phyloP scores from a whole-genome alignment of 2,888 invertebrate species.

The Rugalucina vietnamica region DNA sequence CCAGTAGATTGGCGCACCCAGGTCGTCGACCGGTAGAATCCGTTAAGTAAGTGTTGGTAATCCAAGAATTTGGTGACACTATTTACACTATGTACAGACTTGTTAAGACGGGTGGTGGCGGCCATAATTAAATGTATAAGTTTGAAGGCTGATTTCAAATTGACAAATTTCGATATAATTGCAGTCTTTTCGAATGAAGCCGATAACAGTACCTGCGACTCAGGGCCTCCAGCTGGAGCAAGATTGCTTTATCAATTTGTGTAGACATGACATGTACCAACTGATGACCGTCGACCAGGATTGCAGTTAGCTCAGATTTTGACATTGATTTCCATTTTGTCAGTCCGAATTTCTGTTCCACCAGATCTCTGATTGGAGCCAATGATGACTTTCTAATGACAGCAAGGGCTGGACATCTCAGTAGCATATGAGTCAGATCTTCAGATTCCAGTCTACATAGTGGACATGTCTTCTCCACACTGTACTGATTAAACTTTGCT shows the following conservation, averaged over 20 bases:
- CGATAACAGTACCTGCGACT: conserved; percentile 2
- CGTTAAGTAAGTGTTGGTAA: not conserved
- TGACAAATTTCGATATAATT: not conserved
- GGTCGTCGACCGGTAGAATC: not conserved
- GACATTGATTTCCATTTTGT: not conserved
- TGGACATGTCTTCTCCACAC: not conserved
- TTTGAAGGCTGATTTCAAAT: not conserved
- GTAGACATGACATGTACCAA: not conserved
- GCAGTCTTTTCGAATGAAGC: not conserved
- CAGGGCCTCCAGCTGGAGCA: conserved; percentile 1
- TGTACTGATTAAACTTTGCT: not conserved
- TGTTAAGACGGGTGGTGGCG: not conserved
- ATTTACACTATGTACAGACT: not conserved
- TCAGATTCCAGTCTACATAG: not conserved
- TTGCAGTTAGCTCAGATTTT: not conserved
- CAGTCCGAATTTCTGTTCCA: not conserved
- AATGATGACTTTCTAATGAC: not conserved
- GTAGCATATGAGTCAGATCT: not conserved
- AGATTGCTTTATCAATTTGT: not conserved
- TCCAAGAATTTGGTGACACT: not conserved
- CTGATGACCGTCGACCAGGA: not conserved
- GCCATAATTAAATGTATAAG: not conserved
- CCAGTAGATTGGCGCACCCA: not conserved
- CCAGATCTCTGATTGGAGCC: not conserved
- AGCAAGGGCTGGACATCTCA: not conserved